Percentiles rank a stretch among this genome's conserved stretches.
phyloP scores from a whole-genome alignment of 2,888 invertebrate species.

The Acleris sparsana region DNA sequence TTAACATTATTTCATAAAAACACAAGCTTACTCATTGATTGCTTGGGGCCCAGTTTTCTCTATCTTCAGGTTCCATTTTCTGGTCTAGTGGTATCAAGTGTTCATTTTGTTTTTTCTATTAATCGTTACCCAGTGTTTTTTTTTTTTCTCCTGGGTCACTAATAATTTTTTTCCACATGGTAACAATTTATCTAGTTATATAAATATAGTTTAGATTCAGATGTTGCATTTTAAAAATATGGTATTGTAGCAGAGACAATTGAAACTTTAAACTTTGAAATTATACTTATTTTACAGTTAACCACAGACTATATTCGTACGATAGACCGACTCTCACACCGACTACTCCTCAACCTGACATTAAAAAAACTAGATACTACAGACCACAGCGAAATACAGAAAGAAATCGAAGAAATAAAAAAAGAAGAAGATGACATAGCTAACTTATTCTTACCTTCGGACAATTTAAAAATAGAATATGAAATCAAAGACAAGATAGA shows the following conservation, averaged over 20 bases:
- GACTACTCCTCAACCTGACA: not conserved
- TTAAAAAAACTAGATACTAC: constrained; percentile 9
- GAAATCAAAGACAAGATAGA: constrained; percentile 23
- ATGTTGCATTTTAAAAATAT: too few species aligned
- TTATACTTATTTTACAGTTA: constrained; percentile 15
- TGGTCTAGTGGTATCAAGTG: too few species aligned
- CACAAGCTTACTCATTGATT: too few species aligned
- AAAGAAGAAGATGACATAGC: constrained; percentile 31
- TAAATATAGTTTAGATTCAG: not conserved
- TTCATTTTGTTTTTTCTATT: too few species aligned
- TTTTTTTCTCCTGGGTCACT: too few species aligned
- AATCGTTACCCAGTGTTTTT: too few species aligned
- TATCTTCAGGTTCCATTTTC: too few species aligned
- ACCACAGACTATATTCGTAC: constrained; percentile 26
- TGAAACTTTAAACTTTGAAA: too few species aligned
- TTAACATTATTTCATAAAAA: too few species aligned
- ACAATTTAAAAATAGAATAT: constrained; percentile 26
- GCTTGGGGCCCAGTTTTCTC: too few species aligned
- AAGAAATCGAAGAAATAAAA: constrained; percentile 14
- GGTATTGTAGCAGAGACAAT: too few species aligned
- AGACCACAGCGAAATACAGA: constrained; percentile 20
- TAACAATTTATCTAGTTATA: not conserved
- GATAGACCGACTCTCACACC: constrained; percentile 25
- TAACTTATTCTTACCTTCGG: constrained; percentile 4
- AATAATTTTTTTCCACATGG: not conserved